phyloP scores from a whole-genome alignment of 2,113 vertebrate species.

The Campylomormyrus tamandua region DNA sequence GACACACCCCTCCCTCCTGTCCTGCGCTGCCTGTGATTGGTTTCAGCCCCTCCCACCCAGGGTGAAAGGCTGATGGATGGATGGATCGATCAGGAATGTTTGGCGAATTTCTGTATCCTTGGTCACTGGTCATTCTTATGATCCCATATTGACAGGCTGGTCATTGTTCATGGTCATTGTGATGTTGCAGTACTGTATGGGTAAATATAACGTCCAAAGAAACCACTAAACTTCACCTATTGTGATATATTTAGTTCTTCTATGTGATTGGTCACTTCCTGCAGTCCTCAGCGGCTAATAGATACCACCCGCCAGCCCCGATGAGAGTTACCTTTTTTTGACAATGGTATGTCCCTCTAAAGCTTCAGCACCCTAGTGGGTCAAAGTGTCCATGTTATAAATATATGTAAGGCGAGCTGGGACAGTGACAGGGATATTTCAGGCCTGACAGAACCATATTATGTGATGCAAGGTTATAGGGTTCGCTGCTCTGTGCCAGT shows the following conservation, averaged over 20 bases:
- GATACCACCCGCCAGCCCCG: background rate
- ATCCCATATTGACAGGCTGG: background rate
- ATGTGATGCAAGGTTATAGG: constrained; percentile 1
- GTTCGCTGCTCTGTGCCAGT: background rate
- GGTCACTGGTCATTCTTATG: background rate
- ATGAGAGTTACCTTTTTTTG: background rate
- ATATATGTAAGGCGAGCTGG: constrained; percentile 8
- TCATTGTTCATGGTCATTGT: background rate
- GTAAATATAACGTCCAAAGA: background rate
- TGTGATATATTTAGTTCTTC: background rate
- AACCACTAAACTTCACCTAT: background rate
- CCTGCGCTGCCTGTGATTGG: background rate
- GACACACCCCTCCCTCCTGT: background rate
- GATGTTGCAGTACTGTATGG: background rate
- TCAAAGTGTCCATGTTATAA: constrained; percentile 3
- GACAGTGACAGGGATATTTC: background rate
- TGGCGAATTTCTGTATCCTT: background rate
- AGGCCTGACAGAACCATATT: constrained; percentile 3
- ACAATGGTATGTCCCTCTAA: background rate
- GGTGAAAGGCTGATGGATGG: background rate
- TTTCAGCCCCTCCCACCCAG: background rate
- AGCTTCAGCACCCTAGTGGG: background rate
- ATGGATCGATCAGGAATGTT: background rate
- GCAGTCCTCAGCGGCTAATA: background rate
- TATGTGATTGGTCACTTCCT: background rate